Evolutionary conservation across 2,113 vertebrate species (phyloP).

Genomic region (Hippopotamus amphibius): DNA sequence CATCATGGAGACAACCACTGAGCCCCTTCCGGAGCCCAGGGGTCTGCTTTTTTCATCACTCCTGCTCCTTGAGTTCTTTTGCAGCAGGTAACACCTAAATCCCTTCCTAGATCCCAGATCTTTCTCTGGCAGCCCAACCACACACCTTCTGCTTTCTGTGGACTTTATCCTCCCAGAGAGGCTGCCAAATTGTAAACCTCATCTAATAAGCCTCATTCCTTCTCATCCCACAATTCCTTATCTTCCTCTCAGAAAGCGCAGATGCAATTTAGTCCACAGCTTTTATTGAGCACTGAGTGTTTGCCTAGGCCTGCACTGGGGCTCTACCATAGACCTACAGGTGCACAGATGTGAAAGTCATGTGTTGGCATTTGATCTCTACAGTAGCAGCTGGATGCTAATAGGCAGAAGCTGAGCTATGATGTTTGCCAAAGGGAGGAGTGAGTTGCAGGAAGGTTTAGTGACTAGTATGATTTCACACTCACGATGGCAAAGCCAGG

Average conservation of each 20-base stretch:
- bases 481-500: background rate
- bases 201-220: background rate
- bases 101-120: background rate
- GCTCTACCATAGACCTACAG: background rate
- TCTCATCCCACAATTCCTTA: background rate
- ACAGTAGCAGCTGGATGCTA: background rate
- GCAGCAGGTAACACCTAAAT: background rate
- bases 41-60: background rate
- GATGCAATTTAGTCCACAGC: background rate
- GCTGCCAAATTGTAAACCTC: background rate
- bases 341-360: background rate
- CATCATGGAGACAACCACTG: background rate
- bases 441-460: background rate
- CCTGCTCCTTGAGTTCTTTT: background rate
- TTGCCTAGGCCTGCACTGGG: background rate
- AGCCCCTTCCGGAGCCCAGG: background rate
- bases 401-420: background rate
- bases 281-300: background rate
- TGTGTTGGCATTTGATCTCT: background rate
- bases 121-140: background rate
- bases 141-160: background rate
- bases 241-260: slow-evolving; percentile 6
- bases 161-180: background rate
- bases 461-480: background rate
- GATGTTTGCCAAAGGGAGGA: background rate